Conservation (phyloP, 2,888 invertebrate genomes). For the Cerceris rybyensis region DNA sequence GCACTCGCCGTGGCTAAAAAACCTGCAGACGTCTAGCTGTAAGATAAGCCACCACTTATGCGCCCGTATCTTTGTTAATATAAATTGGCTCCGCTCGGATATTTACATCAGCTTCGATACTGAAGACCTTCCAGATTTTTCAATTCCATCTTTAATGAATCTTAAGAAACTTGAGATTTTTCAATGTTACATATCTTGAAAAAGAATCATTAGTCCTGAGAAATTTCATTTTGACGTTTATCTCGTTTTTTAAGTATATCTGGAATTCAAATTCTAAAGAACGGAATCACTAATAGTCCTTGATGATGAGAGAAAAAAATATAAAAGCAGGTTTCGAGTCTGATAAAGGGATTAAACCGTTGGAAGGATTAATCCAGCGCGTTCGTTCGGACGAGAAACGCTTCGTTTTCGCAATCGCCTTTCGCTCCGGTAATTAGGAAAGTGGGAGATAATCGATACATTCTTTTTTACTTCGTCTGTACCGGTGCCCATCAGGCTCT, state of each 20-base stretch:
- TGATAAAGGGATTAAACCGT: not conserved
- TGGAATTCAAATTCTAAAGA: too few relatives aligned
- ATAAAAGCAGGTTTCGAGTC: too few relatives aligned
- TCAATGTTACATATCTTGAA: too few relatives aligned
- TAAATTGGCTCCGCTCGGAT: not conserved
- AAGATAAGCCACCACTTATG: conserved; percentile 4
- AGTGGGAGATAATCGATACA: conserved; percentile 39
- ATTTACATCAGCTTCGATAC: not conserved
- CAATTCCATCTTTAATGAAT: too few relatives aligned
- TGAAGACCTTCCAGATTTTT: not conserved
- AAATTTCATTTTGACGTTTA: too few relatives aligned
- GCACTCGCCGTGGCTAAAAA: conserved; percentile 3
- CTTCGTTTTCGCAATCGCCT: conserved; percentile 36
- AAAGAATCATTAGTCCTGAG: too few relatives aligned
- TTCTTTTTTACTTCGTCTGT: conserved; percentile 41
- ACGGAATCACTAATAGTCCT: too few relatives aligned
- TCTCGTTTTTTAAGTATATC: too few relatives aligned
- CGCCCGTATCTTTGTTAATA: not conserved
- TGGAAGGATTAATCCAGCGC: conserved; percentile 26
- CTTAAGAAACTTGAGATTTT: too few relatives aligned
- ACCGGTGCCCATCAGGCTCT: conserved; percentile 33
- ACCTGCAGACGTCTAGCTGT: conserved; percentile 2
- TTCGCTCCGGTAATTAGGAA: conserved; percentile 40
- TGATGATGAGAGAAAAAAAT: too few relatives aligned
- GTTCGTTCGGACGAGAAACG: conserved; percentile 29